A percentile compares a stretch with the other conserved stretches of the same genome.
phyloP scores from a whole-genome alignment of 2,888 invertebrate genomes.

The Aphrophora alni region DNA sequence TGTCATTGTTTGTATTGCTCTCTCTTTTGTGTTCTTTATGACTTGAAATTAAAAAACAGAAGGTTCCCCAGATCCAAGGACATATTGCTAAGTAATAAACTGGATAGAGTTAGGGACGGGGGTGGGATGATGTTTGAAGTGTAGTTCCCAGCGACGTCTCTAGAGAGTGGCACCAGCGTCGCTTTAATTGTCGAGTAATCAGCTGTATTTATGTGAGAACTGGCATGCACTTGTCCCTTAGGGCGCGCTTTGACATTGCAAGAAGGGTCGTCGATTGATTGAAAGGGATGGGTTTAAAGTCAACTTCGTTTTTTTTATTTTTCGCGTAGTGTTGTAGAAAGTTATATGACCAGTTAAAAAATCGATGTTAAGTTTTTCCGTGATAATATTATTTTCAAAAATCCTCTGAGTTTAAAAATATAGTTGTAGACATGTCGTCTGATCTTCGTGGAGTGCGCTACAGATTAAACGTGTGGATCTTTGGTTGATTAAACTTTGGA shows the following conservation, averaged over 20 bases:
- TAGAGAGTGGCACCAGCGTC: not conserved
- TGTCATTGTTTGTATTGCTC: no score
- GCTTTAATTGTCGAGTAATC: conserved; percentile 1
- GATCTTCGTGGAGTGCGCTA: no score
- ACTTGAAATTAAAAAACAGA: not conserved
- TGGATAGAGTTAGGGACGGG: not conserved
- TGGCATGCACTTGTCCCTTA: not conserved
- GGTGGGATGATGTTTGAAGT: not conserved
- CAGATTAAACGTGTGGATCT: no score
- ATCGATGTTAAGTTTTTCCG: no score
- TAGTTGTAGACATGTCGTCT: no score
- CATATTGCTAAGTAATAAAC: conserved; percentile 9
- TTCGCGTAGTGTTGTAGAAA: not conserved
- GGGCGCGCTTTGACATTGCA: not conserved
- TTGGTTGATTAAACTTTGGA: no score
- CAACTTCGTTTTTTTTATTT: not conserved
- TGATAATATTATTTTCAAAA: no score
- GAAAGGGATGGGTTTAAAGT: not conserved
- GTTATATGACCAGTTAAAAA: no score
- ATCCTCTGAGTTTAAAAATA: no score
- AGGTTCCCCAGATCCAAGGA: not conserved
- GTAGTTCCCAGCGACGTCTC: not conserved
- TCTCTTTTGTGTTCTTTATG: no score
- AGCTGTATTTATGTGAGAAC: conserved; percentile 9
- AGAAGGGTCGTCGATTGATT: not conserved